These are phyloP conservation scores for Scomber colias DNA, from an alignment of 2,113 vertebrate species.

Conservation along the genomic window DNA sequence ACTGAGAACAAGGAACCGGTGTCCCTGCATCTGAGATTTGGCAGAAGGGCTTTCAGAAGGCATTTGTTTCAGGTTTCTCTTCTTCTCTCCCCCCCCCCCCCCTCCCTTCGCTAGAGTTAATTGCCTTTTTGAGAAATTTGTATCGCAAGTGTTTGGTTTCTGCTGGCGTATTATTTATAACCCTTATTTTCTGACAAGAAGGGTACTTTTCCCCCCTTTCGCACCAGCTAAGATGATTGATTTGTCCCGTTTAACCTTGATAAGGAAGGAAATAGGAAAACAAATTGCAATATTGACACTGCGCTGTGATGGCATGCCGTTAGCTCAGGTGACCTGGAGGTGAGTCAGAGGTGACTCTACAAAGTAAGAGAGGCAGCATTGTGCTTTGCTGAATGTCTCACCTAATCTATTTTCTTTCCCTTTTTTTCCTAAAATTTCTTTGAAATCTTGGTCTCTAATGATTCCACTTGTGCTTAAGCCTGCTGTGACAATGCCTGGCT, in stretches of 20 bases:
- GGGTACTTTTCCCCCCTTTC: conserved; percentile 47
- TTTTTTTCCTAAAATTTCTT: conserved; percentile 21
- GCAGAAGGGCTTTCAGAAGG: conserved; percentile 84
- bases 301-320: conserved; percentile 75
- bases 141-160: conserved; percentile 78
- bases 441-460: conserved; percentile 2
- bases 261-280: conserved; percentile 84
- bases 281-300: conserved; percentile 86
- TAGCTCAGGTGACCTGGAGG: conserved; percentile 80
- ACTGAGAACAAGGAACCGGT: conserved; percentile 78
- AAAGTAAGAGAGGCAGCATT: conserved; percentile 37
- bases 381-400: conserved; percentile 49
- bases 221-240: conserved; percentile 82
- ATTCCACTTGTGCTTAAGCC: conserved; percentile 21
- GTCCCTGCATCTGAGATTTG: conserved; percentile 79
- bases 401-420: conserved; percentile 10
- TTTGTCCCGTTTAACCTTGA: conserved; percentile 87
- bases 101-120: conserved; percentile 68
- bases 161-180: conserved; percentile 79
- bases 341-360: conserved; percentile 73
- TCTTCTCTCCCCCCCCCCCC: conserved; percentile 43
- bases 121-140: conserved; percentile 83
- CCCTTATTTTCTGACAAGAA: conserved; percentile 76
- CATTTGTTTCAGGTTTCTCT: conserved; percentile 85
- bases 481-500: conserved; percentile 15